Evolutionary conservation across 1,140 invertebrate genomes (phyloP), one percentile per base, ranked within the genome.

Genomic region (Matsumurasca onukii): DNA sequence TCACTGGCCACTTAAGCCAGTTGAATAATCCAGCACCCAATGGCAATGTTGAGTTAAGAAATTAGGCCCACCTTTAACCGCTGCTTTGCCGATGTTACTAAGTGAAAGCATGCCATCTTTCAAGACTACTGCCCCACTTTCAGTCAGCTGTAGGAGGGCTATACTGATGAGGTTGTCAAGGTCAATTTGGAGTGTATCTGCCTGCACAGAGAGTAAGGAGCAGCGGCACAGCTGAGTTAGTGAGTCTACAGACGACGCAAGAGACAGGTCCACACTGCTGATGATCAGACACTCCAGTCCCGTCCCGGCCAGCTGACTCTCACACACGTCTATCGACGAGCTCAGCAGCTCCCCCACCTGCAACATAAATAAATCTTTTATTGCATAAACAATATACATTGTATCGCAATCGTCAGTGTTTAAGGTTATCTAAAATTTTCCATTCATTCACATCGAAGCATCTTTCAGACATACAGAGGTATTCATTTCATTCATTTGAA

Each of bases 21-120:
- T n/a, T n/a, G n/a, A n/a, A n/a, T n/a, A n/a, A n/a, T n/a, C n/a
- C n/a, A n/a, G n/a, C n/a, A n/a, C n/a, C n/a, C n/a, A n/a, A n/a
- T n/a, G n/a, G n/a, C n/a, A n/a, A n/a, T n/a, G n/a, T n/a, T n/a
- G n/a, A n/a, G n/a, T n/a, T n/a, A n/a, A n/a, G n/a, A n/a, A n/a
- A n/a, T n/a, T n/a, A n/a, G n/a, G n/a, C n/a, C 39, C 79, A 89
- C 91, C 92, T 88, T 92, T 94, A 73, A 94, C 89, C 31, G 92
- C 89, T 22, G 93, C 93, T 75, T 80, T 84, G 31, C 93, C 94
- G 20, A 95, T 82, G 71, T 82, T 82, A 71, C 87, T 92, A 34
- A 75, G 62, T 48, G 48, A 52, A 3, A 74, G 67, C 39, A 15
- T 29, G 31, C 71, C 68, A 25, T 63, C 70, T 1, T 57, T 69